Base-by-base conservation (phyloP, 2,888 invertebrate genomes). In the Drosophila atroscutellata region DNA sequence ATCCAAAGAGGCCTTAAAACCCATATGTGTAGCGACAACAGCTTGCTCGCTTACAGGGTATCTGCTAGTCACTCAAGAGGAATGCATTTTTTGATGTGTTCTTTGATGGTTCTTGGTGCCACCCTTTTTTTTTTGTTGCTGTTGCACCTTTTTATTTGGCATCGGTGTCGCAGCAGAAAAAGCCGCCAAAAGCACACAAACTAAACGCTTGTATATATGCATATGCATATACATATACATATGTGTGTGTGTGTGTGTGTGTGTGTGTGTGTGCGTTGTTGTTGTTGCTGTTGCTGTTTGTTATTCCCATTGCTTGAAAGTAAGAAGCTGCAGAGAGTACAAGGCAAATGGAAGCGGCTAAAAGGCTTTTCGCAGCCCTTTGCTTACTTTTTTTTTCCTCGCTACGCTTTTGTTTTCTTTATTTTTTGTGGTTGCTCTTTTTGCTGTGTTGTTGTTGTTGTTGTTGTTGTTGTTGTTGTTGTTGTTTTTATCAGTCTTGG, bases 331-430 rank as follows among this genome's bases (percentile, higher is more conserved):
- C 26, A 24, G n/a, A 3, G 20, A 34, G 3, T 49, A 66, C 51
- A 61, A 28, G 28, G 9, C 9, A 39, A 37, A 39, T n/a, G 26
- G 37, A 51, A 62, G 70, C 70, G 6, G 13, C 80, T 75, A 62
- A 84, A 87, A 86, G 72, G 68, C 67, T 72, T 80, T 80, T 80
- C 36, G 47, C n/a, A 2, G n/a, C 11, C 9, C 7, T 24, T 5
- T 24, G 15, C 18, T 24, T 47, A 15, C 24, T 24, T 39, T 26
- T 8, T 24, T 39, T 15, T 28, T 20, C 26, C 26, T 26, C 26
- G 26, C 26, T 26, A 3, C 26, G 26, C 26, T 26, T 26, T 26
- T 28, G 42, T 2, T 13, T 11, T 11, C 20, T 26, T 2, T 20
- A 42, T 6, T 32, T 34, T 51, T 34, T 24, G 4, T n/a, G 37